These are phyloP conservation scores for chimpanzee (Pan troglodytes) DNA, from an alignment of 2,113 vertebrate genomes.

Conservation along the genomic window DNA sequence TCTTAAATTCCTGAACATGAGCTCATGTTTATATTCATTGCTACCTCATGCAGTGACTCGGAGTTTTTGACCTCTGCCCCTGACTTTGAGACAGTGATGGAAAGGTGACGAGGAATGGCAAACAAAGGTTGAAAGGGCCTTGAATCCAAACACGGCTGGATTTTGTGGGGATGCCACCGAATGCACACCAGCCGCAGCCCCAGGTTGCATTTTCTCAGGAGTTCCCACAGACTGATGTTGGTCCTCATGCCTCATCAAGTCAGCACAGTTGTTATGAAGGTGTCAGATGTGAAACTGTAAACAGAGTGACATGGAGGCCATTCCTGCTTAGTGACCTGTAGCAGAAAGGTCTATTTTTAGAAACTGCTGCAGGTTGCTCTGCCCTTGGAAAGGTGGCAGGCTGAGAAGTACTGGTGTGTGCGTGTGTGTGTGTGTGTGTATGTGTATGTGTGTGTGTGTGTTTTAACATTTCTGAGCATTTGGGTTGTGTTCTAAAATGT, in stretches of 20 bases:
- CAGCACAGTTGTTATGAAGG: slow-evolving; percentile 64
- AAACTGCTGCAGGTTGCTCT: slow-evolving; percentile 65
- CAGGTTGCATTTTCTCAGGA: background rate
- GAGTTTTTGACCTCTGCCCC: slow-evolving; percentile 59
- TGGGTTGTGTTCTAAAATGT: background rate
- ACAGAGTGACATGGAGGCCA: slow-evolving; percentile 66
- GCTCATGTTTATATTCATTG: background rate
- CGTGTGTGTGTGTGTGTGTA: no score
- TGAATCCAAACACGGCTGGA: background rate
- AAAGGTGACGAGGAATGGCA: background rate
- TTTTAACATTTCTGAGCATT: background rate
- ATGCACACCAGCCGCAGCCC: accelerated
- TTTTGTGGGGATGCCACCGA: background rate
- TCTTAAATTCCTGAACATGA: background rate
- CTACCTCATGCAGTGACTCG: background rate
- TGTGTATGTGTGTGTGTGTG: no score
- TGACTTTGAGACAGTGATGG: slow-evolving; percentile 46
- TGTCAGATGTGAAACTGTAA: slow-evolving; percentile 71
- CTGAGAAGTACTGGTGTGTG: background rate
- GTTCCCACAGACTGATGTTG: background rate
- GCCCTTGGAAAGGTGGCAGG: slow-evolving; percentile 44
- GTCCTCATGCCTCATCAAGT: slow-evolving; percentile 52
- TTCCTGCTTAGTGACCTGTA: slow-evolving; percentile 81
- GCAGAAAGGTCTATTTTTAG: slow-evolving; percentile 82
- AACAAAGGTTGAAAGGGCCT: slow-evolving; percentile 24